Percentiles rank a stretch among this genome's conserved stretches.
Conservation (phyloP, 1,140 invertebrate genomes). For the Chrysopa pallens region DNA sequence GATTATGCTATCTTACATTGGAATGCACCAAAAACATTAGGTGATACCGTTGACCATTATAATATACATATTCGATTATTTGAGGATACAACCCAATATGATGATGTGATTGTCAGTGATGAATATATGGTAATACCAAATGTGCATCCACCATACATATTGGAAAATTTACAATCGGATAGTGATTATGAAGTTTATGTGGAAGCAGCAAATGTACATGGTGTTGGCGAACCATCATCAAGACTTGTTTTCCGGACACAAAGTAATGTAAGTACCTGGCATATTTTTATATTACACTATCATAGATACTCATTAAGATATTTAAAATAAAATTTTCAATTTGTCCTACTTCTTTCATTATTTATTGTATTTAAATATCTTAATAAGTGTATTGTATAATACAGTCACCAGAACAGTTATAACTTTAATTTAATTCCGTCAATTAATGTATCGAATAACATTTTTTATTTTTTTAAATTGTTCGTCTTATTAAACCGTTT, state of each 20-base stretch:
- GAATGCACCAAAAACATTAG: slow-evolving; percentile 45
- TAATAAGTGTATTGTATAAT: no score
- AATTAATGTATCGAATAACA: no score
- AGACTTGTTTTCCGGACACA: slow-evolving; percentile 55
- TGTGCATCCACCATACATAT: slow-evolving; percentile 47
- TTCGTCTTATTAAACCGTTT: no score
- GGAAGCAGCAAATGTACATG: slow-evolving; percentile 62
- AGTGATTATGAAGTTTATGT: slow-evolving; percentile 67
- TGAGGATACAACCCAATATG: slow-evolving; percentile 8
- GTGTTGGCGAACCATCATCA: slow-evolving; percentile 50
- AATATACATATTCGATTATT: slow-evolving; percentile 1
- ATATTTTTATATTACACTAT: no score
- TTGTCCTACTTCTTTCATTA: no score
- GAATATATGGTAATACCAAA: slow-evolving; percentile 16
- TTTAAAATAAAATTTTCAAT: no score
- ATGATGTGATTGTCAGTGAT: slow-evolving; percentile 7
- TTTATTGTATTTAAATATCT: no score
- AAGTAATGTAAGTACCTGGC: slow-evolving; percentile 35
- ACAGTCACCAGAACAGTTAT: no score
- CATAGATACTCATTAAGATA: no score
- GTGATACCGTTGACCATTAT: slow-evolving; percentile 43
- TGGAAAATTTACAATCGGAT: slow-evolving; percentile 51
- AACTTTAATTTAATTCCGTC: no score
- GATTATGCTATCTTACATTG: slow-evolving; percentile 63
- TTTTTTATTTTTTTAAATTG: no score